Percentiles rank a stretch among this genome's conserved stretches.
Evolutionary conservation across 1,140 invertebrate genomes (phyloP).

Genomic region (Archivesica marissinica): DNA sequence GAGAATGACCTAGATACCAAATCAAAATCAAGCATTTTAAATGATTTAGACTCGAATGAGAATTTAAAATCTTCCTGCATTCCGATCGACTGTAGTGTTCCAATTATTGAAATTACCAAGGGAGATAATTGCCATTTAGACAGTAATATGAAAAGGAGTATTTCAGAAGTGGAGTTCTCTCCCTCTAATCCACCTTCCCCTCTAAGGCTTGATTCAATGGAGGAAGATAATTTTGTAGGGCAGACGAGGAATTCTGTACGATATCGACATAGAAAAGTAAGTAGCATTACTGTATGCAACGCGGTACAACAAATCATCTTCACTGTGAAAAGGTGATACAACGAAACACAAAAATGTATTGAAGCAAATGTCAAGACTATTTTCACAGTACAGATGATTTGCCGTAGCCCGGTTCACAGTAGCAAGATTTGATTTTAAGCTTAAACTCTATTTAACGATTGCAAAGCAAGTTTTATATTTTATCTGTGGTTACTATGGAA

Average conservation of each 20-base stretch:
- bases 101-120: conserved; percentile 63
- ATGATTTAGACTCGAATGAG: conserved; percentile 80
- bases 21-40: conserved; percentile 63
- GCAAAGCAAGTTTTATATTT: too few species aligned
- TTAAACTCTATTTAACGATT: too few species aligned
- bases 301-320: too few species aligned
- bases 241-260: conserved; percentile 24
- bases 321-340: too few species aligned
- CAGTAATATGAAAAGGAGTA: conserved; percentile 72
- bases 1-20: conserved; percentile 21
- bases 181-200: conserved; percentile 62
- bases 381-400: too few species aligned
- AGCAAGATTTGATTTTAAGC: too few species aligned
- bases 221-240: conserved; percentile 59
- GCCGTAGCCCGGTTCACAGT: too few species aligned
- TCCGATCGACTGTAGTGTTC: conserved; percentile 22
- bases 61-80: conserved; percentile 74
- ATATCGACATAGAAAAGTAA: conserved; percentile 42
- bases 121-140: conserved; percentile 67
- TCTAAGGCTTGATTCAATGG: conserved; percentile 42
- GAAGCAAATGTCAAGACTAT: too few species aligned
- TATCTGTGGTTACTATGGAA: too few species aligned
- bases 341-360: too few species aligned
- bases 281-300: background rate
- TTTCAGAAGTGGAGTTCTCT: conserved; percentile 73